Conservation (phyloP, 2,113 vertebrate species). For the Pelodiscus sinensis region DNA sequence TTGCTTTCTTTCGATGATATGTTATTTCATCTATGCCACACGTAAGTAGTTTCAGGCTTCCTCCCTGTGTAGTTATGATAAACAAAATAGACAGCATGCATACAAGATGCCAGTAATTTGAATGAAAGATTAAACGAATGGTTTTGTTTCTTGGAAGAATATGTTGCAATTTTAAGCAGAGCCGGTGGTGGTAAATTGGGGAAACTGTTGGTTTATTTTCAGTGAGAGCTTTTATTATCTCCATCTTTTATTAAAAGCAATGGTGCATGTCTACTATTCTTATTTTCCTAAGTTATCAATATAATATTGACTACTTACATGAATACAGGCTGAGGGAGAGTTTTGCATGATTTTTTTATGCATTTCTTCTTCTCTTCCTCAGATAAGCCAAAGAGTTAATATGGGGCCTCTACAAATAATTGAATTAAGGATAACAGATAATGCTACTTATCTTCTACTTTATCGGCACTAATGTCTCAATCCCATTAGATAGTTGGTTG, state of each 20-base stretch:
- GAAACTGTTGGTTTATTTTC: constrained; percentile 37
- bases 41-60: constrained; percentile 38
- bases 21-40: constrained; percentile 69
- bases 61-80: constrained; percentile 49
- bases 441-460: neutral
- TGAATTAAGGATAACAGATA: neutral
- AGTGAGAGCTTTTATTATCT: neutral
- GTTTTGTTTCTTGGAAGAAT: constrained; percentile 56
- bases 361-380: neutral
- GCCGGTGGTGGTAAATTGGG: constrained; percentile 1
- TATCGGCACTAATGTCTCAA: neutral
- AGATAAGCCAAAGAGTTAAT: neutral
- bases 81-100: constrained; percentile 63
- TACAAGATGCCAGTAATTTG: constrained; percentile 31
- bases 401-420: neutral
- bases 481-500: neutral
- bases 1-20: constrained; percentile 72
- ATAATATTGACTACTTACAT: neutral
- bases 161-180: constrained; percentile 33
- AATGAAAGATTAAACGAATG: constrained; percentile 54
- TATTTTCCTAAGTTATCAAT: accelerated
- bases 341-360: neutral
- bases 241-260: neutral
- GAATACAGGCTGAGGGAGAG: neutral
- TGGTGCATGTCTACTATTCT: neutral